These are phyloP conservation scores for Drosophila nigromelanica DNA, from an alignment of 1,140 invertebrate genomes.

Conservation along the genomic window DNA sequence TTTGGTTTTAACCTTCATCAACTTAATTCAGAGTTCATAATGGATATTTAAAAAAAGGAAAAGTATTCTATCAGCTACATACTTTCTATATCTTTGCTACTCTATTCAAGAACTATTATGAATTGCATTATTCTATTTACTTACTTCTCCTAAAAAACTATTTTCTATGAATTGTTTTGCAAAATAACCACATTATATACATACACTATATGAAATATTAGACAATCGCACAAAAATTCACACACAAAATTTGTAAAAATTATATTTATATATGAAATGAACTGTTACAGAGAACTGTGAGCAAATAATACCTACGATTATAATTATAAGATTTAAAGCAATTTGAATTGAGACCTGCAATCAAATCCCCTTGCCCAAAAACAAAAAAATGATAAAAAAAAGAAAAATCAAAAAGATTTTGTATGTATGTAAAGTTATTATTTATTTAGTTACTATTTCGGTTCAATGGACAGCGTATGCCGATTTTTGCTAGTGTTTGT, in stretches of 20 bases:
- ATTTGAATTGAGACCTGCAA: slow-evolving; percentile 58
- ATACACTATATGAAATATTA: slow-evolving; percentile 64
- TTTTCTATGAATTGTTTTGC: slow-evolving; percentile 70
- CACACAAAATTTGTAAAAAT: slow-evolving; percentile 61
- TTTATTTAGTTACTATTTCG: slow-evolving; percentile 33
- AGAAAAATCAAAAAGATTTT: slow-evolving; percentile 37
- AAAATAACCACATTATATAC: slow-evolving; percentile 73
- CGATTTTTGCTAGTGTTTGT: slow-evolving; percentile 50
- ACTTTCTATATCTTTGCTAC: slow-evolving; percentile 39
- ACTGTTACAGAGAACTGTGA: slow-evolving; percentile 24
- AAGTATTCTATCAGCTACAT: slow-evolving; percentile 28
- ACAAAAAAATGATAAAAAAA: slow-evolving; percentile 15
- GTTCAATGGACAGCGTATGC: slow-evolving; percentile 46
- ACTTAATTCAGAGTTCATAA: slow-evolving; percentile 32
- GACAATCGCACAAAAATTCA: slow-evolving; percentile 73
- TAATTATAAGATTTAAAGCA: slow-evolving; percentile 59
- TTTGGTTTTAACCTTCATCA: slow-evolving; percentile 13
- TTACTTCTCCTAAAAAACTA: slow-evolving; percentile 40
- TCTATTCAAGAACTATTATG: slow-evolving; percentile 47
- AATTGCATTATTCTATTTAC: slow-evolving; percentile 54
- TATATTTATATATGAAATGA: slow-evolving; percentile 30
- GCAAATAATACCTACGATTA: slow-evolving; percentile 47
- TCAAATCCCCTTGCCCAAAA: slow-evolving; percentile 21
- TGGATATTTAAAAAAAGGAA: slow-evolving; percentile 26
- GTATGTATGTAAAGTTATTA: slow-evolving; percentile 75